Percentiles rank a stretch among this genome's conserved stretches.
phyloP scores from a whole-genome alignment of 2,113 vertebrate species.

The Hippocampus barbouri region DNA sequence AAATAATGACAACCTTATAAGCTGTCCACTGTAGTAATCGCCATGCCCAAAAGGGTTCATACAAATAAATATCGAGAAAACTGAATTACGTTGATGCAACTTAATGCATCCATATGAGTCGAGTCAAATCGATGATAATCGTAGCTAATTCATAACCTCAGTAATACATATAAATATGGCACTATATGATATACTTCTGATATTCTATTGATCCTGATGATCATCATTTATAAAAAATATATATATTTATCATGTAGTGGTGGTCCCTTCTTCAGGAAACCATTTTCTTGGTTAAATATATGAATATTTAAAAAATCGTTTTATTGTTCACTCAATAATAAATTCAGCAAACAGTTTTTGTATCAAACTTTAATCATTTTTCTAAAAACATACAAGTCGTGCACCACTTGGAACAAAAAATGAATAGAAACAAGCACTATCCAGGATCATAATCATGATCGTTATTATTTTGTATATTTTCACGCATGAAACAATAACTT shows the following conservation, averaged over 20 bases:
- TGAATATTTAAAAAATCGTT: background rate
- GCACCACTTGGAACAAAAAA: conserved; percentile 29
- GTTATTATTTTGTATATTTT: background rate
- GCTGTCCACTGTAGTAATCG: too few species aligned
- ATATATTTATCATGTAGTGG: too few species aligned
- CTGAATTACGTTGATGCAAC: background rate
- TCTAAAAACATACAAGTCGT: conserved; percentile 34
- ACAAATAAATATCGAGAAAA: too few species aligned
- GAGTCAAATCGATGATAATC: background rate
- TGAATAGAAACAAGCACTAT: background rate
- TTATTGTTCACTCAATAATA: background rate
- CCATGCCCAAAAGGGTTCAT: too few species aligned
- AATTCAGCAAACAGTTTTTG: background rate
- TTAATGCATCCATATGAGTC: background rate
- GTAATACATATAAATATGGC: too few species aligned
- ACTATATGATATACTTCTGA: too few species aligned
- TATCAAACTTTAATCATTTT: conserved; percentile 38
- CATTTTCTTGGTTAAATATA: too few species aligned
- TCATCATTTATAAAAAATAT: too few species aligned
- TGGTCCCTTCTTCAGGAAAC: background rate
- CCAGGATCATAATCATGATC: conserved; percentile 1
- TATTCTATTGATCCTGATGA: too few species aligned
- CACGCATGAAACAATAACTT: conserved; percentile 32
- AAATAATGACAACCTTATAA: too few species aligned
- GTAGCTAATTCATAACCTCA: background rate